phyloP scores from a whole-genome alignment of 2,113 vertebrate species.

The Antechinus flavipes region DNA sequence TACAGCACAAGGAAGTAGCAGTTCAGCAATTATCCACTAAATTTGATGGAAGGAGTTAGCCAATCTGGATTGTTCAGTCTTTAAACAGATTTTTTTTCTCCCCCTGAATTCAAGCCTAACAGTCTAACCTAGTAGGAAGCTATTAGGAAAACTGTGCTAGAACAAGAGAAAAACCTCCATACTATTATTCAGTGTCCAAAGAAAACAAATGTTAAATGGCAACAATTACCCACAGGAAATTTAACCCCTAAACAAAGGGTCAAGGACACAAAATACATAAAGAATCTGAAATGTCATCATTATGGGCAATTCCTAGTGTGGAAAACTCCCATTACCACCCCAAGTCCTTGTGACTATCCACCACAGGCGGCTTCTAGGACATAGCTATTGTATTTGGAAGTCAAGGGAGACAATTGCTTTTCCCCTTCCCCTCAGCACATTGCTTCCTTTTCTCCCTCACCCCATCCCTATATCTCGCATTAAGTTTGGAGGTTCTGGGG shows the following conservation, averaged over 20 bases:
- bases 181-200: background rate
- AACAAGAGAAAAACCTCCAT: constrained; percentile 9
- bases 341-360: background rate
- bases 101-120: background rate
- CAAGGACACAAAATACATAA: background rate
- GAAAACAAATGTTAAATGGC: constrained; percentile 10
- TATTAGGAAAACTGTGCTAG: background rate
- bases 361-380: background rate
- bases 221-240: background rate
- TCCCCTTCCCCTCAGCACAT: background rate
- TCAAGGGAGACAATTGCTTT: background rate
- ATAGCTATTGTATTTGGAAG: background rate
- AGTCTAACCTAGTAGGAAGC: background rate
- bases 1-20: constrained; percentile 23
- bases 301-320: background rate
- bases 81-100: background rate
- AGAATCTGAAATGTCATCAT: background rate
- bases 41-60: constrained; percentile 33
- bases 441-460: background rate
- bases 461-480: background rate
- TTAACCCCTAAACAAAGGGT: background rate
- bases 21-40: background rate
- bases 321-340: background rate
- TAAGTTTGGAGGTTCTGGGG: background rate
- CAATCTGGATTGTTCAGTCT: constrained; percentile 32